phyloP scores from a whole-genome alignment of 2,888 invertebrate genomes.

The Torymus aiolomorphi region DNA sequence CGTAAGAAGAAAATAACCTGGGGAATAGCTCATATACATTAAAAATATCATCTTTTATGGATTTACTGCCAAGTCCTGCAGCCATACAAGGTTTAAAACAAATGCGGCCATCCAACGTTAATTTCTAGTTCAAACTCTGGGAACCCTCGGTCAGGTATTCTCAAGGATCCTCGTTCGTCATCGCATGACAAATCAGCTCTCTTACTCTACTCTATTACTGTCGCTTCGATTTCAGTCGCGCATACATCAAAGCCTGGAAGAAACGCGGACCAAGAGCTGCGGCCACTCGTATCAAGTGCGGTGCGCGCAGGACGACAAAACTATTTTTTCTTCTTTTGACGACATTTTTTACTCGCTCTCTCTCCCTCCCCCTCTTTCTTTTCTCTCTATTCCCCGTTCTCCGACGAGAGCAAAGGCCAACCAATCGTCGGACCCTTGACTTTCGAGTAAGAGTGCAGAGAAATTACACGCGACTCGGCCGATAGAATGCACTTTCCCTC shows the following conservation, averaged over 20 bases:
- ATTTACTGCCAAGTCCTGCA: too few relatives aligned
- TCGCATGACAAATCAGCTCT: too few relatives aligned
- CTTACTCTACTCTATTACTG: background rate
- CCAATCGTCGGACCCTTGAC: conserved; percentile 47
- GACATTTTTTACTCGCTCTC: conserved; percentile 15
- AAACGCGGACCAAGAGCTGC: too few relatives aligned
- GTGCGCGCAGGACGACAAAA: conserved; percentile 20
- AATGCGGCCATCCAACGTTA: too few relatives aligned
- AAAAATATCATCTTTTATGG: too few relatives aligned
- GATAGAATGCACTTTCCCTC: conserved; percentile 34
- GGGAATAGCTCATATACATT: too few relatives aligned
- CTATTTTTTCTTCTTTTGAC: conserved; percentile 29
- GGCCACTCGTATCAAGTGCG: conserved; percentile 18
- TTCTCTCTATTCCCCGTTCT: background rate
- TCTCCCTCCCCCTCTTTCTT: conserved; percentile 12
- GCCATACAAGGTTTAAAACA: too few relatives aligned
- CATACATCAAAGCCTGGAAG: background rate
- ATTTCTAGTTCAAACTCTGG: too few relatives aligned
- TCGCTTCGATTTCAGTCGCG: background rate
- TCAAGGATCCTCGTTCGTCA: too few relatives aligned
- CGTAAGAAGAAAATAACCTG: too few relatives aligned
- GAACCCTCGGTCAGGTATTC: too few relatives aligned
- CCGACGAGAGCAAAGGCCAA: conserved; percentile 36
- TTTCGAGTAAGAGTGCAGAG: conserved; percentile 21
- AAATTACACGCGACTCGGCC: conserved; percentile 14